These are phyloP conservation scores for Chanos chanos DNA, from an alignment of 2,797 vertebrate species.

Conservation along the genomic window DNA sequence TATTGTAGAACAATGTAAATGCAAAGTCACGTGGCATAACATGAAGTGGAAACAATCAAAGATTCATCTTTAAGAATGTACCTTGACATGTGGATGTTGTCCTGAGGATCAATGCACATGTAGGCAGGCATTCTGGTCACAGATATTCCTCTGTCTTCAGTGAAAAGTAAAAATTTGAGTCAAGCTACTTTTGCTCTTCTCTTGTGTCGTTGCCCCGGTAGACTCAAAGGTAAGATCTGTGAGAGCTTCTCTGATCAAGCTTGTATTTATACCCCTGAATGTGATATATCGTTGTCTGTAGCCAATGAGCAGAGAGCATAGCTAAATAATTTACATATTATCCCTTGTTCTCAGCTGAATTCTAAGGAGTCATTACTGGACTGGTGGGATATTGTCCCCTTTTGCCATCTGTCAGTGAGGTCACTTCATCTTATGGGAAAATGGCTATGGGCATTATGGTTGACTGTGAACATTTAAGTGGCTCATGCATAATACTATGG, in stretches of 20 bases:
- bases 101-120: conserved; percentile 60
- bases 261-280: conserved; percentile 65
- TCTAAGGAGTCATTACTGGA: conserved; percentile 55
- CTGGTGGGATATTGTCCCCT: conserved; percentile 65
- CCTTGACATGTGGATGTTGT: conserved; percentile 49
- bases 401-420: conserved; percentile 51
- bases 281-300: too few relatives aligned
- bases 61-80: conserved; percentile 5
- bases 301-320: too few relatives aligned
- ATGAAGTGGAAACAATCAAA: too few relatives aligned
- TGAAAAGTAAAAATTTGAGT: neutral
- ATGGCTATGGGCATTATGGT: conserved; percentile 49
- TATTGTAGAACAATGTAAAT: neutral
- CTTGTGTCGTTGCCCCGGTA: neutral
- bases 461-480: conserved; percentile 33
- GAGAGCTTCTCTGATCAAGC: conserved; percentile 26
- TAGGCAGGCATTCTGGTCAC: conserved; percentile 59
- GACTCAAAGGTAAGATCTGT: conserved; percentile 11
- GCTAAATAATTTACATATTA: too few relatives aligned
- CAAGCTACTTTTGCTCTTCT: neutral
- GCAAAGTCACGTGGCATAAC: neutral
- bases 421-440: conserved; percentile 59
- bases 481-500: too few relatives aligned
- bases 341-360: too few relatives aligned
- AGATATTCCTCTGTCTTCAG: conserved; percentile 1